Conservation (phyloP, 2,113 vertebrate species). For the Ellobius talpinus region DNA sequence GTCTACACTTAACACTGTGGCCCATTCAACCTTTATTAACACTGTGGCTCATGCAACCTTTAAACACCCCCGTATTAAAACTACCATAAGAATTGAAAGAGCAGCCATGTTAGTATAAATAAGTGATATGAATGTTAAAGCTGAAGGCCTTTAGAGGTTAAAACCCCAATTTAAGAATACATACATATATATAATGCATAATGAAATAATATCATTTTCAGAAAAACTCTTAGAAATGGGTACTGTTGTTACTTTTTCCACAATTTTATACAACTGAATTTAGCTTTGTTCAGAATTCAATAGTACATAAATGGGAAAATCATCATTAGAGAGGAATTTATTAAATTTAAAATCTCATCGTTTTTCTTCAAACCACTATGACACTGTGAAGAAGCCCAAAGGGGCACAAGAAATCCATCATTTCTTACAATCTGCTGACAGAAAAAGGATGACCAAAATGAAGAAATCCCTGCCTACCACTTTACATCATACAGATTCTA, state of each 20-base stretch:
- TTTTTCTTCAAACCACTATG: background rate
- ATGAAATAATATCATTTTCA: background rate
- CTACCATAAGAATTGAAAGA: background rate
- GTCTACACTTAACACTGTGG: background rate
- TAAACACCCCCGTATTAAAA: background rate
- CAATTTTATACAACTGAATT: background rate
- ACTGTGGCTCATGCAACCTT: background rate
- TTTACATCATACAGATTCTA: background rate
- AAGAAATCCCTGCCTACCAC: background rate
- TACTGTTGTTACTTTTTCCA: background rate
- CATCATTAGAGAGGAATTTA: background rate
- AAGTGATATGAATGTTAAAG: background rate
- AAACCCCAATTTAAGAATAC: background rate
- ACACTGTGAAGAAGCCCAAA: background rate
- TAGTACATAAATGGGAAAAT: background rate
- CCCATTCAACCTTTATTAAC: background rate
- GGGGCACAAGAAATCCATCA: background rate
- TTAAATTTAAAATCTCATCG: background rate
- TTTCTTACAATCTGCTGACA: background rate
- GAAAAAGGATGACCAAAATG: slow-evolving; percentile 26
- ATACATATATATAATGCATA: background rate
- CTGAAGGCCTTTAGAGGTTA: background rate
- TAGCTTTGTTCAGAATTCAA: background rate
- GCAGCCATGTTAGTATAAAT: background rate
- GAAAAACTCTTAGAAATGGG: background rate